Percentiles rank a stretch among this genome's conserved stretches.
phyloP scores from a whole-genome alignment of 2,888 invertebrate species.

The Galeopsomyia nigrocyanea region DNA sequence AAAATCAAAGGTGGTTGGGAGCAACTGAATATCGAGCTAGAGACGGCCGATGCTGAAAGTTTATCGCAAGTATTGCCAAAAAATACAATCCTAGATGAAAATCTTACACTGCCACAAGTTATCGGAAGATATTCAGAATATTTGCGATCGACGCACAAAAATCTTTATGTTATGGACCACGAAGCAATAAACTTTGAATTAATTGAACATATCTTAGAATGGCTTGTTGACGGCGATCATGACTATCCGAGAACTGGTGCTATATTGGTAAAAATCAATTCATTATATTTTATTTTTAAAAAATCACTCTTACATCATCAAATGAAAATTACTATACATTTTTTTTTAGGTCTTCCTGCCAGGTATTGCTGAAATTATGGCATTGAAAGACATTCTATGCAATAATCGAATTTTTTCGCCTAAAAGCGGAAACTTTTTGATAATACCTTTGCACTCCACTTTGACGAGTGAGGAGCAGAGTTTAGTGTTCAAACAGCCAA shows the following conservation, averaged over 20 bases:
- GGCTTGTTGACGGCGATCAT: constrained; percentile 80
- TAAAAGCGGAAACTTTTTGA: constrained; percentile 75
- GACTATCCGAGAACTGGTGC: constrained; percentile 79
- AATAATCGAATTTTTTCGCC: constrained; percentile 77
- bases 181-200: constrained; percentile 85
- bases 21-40: constrained; percentile 76
- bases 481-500: constrained; percentile 79
- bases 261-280: constrained; percentile 71
- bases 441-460: constrained; percentile 90
- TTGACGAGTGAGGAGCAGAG: constrained; percentile 88
- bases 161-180: constrained; percentile 81
- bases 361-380: constrained; percentile 83
- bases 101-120: constrained; percentile 77
- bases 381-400: constrained; percentile 77
- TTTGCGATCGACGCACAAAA: constrained; percentile 78
- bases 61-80: constrained; percentile 73
- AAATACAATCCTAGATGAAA: constrained; percentile 78
- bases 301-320: too few species aligned
- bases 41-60: constrained; percentile 74
- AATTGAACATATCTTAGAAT: constrained; percentile 79
- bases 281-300: background rate
- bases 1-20: constrained; percentile 75
- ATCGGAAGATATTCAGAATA: constrained; percentile 77
- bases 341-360: constrained; percentile 76
- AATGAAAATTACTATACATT: too few species aligned